Percentiles rank a stretch among this genome's conserved stretches.
Evolutionary conservation across 2,888 invertebrate species (phyloP).

Genomic region (Enchytraeus crypticus): DNA sequence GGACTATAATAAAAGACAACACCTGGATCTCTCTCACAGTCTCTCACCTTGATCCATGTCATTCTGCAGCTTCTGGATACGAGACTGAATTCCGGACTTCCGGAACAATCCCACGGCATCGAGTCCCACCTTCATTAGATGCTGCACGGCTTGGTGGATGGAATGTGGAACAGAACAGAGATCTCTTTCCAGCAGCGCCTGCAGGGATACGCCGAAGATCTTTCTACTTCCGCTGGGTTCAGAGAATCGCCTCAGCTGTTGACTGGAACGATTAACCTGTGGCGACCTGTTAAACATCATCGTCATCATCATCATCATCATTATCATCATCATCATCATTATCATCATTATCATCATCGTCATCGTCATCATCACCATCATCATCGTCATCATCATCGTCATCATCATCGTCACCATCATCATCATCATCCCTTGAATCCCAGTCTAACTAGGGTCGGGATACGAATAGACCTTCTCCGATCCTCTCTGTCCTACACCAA

Average conservation of each 20-base stretch:
- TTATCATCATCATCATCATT: background rate
- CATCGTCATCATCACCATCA: background rate
- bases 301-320: too few relatives aligned
- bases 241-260: background rate
- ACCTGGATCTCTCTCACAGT: too few relatives aligned
- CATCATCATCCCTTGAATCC: too few relatives aligned
- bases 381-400: background rate
- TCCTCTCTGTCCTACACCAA: too few relatives aligned
- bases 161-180: constrained; percentile 80
- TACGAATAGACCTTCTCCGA: too few relatives aligned
- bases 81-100: constrained; percentile 85
- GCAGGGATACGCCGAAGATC: constrained; percentile 75
- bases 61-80: constrained; percentile 75
- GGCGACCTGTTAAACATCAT: too few relatives aligned
- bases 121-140: constrained; percentile 73
- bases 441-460: too few relatives aligned
- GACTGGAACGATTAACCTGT: background rate
- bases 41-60: constrained; percentile 65
- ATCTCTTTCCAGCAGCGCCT: constrained; percentile 71
- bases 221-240: background rate
- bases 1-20: too few relatives aligned
- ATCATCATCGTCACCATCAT: background rate
- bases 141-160: constrained; percentile 74
- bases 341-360: background rate
- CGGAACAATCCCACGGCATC: constrained; percentile 89